Base-by-base conservation (phyloP, 2,797 vertebrate species). In the Pangasius mekongensis region DNA sequence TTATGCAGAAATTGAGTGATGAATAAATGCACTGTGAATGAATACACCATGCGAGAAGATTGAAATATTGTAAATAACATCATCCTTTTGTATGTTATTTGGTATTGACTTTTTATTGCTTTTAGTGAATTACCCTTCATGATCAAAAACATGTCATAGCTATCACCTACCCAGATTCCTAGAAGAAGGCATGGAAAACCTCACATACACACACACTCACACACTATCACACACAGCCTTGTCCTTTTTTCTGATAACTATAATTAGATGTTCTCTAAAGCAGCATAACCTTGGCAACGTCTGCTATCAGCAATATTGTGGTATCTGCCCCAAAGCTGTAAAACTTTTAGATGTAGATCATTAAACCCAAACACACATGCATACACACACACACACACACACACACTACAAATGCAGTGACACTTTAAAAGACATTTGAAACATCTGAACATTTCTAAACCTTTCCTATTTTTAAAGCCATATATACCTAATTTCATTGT, bases 201-300 rank as follows among this genome's bases (percentile, higher is more conserved):
- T 13, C 87, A 83, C 39, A 80, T 8, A 86, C 77, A 82, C 14
- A 54, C 69, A 39, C 81, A 80, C 54, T 58, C 77, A 62, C 82
- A 49, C 33, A 85, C 33, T 9, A 7, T 4, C 78, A 83, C 30
- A 52, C 74, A 60, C 74, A 73, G 62, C 24, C 24, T 43, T 66
- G 88, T 89, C 27, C 54, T n/a, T 83, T 83, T 36, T 3, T 24
- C 80, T 88, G 83, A 85, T 85, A 74, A 80, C 74, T 74, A 36
- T 85, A 84, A 86, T 83, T 66, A 88, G 77, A 83, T 66, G 78
- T 86, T 86, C 49, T 81, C 22, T 52, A 84, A 86, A 88, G 85
- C 80, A 73, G 43, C 39, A 60, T 73, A 81, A 84, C 78, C 83
- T 84, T 84, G 85, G 74, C 67, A 54, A 71, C 71, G 43, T 89